Evolutionary conservation across 2,113 vertebrate species (phyloP), one percentile per base, ranked within the genome.

Genomic region (Spheniscus mendiculus): DNA sequence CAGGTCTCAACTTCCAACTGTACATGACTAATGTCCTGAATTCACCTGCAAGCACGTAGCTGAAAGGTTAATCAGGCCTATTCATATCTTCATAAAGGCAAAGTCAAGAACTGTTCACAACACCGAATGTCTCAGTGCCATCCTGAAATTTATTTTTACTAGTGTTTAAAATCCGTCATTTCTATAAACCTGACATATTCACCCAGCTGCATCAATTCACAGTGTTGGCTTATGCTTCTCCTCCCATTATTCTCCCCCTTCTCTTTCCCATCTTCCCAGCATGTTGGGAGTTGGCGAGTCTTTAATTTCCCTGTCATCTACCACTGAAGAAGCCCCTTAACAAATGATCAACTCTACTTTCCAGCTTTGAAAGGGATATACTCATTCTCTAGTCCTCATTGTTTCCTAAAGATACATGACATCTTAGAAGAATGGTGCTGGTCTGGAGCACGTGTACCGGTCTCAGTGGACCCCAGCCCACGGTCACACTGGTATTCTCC

Each of bases 241-340:
- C 20, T 86, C 30, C 40, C 25, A 15, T 77, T 20, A 26, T 6
- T 29, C 23, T 15, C 9, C 8, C 0, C 1, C 3, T 50, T 47
- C 38, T 25, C 34, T 58, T 21, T 78, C 21, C 34, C 38, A 42
- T 23, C 15, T 67, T 14, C 19, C n/a, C 27, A 72, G 16, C 3
- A 26, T 0, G 0, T 2, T 47, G 38, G 32, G 10, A 81, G 7
- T 52, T 1, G 0, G 7, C 1, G 3, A 25, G 21, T 36, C 67
- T 44, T 70, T n/a, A 34, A 23, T 72, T 90, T 29, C 67, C 20
- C 30, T 27, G 21, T 66, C 72, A 59, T 62, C 19, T 81, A 36
- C 11, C 26, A 15, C 20, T 44, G 29, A 47, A 18, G 7, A 69
- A 65, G 7, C 2, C 15, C 13, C 13, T 62, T 23, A 49, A 34